Conservation (phyloP, 2,888 invertebrate genomes). For the Spicauda simplicius region DNA sequence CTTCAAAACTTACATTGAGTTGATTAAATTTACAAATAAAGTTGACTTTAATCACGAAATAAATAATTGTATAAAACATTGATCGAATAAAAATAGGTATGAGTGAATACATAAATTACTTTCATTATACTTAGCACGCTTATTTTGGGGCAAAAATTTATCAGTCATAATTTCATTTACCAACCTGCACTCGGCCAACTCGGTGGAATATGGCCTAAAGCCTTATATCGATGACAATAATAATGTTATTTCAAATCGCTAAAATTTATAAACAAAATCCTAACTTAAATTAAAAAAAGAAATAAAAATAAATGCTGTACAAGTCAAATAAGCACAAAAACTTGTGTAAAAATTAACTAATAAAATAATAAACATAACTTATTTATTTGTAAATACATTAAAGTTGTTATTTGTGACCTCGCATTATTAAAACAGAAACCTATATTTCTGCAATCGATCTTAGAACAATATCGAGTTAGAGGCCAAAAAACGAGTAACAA, state of each 20-base stretch:
- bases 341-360: slow-evolving; percentile 24
- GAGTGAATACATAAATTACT: too few relatives aligned
- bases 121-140: slow-evolving; percentile 5
- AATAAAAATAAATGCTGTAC: slow-evolving; percentile 28
- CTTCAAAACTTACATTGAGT: slow-evolving; percentile 43
- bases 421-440: neutral
- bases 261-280: neutral
- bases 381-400: neutral
- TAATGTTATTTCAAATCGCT: neutral
- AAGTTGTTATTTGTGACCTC: slow-evolving; percentile 10
- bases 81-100: neutral
- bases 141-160: slow-evolving; percentile 3
- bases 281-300: slow-evolving; percentile 4
- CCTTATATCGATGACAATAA: neutral
- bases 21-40: neutral
- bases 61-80: neutral
- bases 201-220: neutral
- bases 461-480: neutral
- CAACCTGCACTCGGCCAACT: neutral
- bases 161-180: slow-evolving; percentile 20
- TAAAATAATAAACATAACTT: slow-evolving; percentile 35
- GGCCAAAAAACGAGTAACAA: neutral
- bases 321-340: slow-evolving; percentile 23
- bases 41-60: neutral
- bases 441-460: neutral